phyloP scores from a whole-genome alignment of 2,797 vertebrate genomes.

The Adelosebastes latens region DNA sequence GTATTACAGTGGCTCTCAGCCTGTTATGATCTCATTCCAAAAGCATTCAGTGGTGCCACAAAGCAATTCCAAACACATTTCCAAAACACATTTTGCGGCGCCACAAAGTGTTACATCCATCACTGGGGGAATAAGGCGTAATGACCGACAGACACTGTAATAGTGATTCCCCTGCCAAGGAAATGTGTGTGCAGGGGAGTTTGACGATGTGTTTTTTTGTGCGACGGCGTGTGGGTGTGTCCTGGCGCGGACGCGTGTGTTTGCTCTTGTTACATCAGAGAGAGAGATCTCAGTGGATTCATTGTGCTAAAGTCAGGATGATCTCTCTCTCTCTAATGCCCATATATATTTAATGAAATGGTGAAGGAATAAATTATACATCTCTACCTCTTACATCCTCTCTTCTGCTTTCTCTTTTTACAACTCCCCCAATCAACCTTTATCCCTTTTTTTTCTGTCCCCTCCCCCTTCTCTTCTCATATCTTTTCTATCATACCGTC shows the following conservation, averaged over 20 bases:
- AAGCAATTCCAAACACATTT: constrained; percentile 83
- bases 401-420: constrained; percentile 6
- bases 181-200: constrained; percentile 20
- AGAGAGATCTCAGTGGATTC: constrained; percentile 35
- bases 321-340: constrained; percentile 28
- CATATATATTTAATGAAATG: constrained; percentile 60
- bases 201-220: background rate
- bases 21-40: constrained; percentile 81
- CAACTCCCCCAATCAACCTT: constrained; percentile 4
- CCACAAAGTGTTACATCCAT: constrained; percentile 81
- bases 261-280: background rate
- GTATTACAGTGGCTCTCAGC: constrained; percentile 75
- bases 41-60: constrained; percentile 75
- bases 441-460: too few species aligned
- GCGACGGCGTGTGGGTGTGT: background rate
- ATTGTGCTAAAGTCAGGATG: constrained; percentile 28
- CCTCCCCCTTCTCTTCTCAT: background rate
- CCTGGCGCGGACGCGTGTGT: background rate
- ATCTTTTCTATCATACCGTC: background rate
- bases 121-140: constrained; percentile 78
- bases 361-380: constrained; percentile 49
- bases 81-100: constrained; percentile 76
- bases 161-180: constrained; percentile 68
- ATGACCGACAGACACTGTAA: constrained; percentile 74
- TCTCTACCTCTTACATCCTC: constrained; percentile 7